Evolutionary conservation across 92 coral and sea anemone species (phyloP), one percentile per base, ranked within the genome.

Genomic region (Porites evermanni): DNA sequence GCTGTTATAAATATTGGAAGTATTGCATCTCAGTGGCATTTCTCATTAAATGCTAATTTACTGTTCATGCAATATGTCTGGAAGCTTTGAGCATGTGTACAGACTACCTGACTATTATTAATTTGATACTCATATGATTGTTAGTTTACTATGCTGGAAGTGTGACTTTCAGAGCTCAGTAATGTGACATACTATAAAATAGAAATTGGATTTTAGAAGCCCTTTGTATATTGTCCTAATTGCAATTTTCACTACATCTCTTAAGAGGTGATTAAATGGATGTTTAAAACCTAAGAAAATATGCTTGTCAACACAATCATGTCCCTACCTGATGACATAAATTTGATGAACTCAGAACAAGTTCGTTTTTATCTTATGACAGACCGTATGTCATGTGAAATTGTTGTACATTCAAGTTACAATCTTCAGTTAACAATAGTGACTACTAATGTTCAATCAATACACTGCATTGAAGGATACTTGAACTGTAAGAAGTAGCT

Each of bases 1-100:
- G 54, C 64, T 2, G 50, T 74, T 74, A 74, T 74, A 74, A 74
- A 74, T 74, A 20, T 74, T 74, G 78, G n/a, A 47, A 52, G 12
- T 17, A n/a, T 18, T 67, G 10, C 16, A 73, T 7, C 11, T 38
- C 47, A 38, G 78, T 47, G 61, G 19, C 19, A 3, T 73, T 47
- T 29, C 9, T n/a, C 44, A 47, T 47, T 72, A 17, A 72, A 14
- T 51, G 4, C 47, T 38, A 38, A 38, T 38, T 38, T 38, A 38
- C 47, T 38, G 47, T 56, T 0, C 64, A n/a, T 18, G 5, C 32
- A 18, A 38, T 21, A 21, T 16, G 26, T n/a, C 60, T 44, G 21
- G 20, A 12, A 72, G 60, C n/a, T 13, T 53, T 59, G 51, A 72
- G 50, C 12, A 59, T 50, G 52, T 72, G 77, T 8, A 51, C 59